Evolutionary conservation across 2,113 vertebrate species (phyloP).

Genomic region (Upupa epops): DNA sequence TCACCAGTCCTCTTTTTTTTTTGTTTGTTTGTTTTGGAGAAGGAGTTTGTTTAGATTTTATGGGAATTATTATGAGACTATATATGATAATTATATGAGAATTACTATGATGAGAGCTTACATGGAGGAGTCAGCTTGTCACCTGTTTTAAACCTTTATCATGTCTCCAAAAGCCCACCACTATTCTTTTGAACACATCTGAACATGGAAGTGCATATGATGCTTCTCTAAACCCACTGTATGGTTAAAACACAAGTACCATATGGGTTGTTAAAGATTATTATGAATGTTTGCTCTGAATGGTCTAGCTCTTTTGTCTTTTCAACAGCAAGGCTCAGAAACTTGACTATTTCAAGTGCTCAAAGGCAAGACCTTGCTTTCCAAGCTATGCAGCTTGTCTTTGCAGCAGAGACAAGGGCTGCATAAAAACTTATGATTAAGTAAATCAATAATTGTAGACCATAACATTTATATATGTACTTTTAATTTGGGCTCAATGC

Average conservation of each 20-base stretch:
- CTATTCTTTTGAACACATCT: background rate
- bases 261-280: background rate
- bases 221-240: background rate
- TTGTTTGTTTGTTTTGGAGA: background rate
- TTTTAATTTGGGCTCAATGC: constrained; percentile 9
- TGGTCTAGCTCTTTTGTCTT: background rate
- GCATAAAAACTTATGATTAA: background rate
- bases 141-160: background rate
- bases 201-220: background rate
- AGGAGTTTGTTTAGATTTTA: background rate
- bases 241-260: background rate
- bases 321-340: background rate
- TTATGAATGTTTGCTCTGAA: background rate
- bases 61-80: background rate
- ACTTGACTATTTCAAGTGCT: constrained; percentile 27
- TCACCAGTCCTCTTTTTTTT: background rate
- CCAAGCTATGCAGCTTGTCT: background rate
- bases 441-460: background rate
- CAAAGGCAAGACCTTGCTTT: constrained; percentile 25
- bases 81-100: background rate
- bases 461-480: background rate
- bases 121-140: rapidly evolving
- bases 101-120: background rate
- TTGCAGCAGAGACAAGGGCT: background rate
- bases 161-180: background rate